These are phyloP conservation scores for Coenonympha glycerion DNA, from an alignment of 2,888 invertebrate species.

Conservation along the genomic window DNA sequence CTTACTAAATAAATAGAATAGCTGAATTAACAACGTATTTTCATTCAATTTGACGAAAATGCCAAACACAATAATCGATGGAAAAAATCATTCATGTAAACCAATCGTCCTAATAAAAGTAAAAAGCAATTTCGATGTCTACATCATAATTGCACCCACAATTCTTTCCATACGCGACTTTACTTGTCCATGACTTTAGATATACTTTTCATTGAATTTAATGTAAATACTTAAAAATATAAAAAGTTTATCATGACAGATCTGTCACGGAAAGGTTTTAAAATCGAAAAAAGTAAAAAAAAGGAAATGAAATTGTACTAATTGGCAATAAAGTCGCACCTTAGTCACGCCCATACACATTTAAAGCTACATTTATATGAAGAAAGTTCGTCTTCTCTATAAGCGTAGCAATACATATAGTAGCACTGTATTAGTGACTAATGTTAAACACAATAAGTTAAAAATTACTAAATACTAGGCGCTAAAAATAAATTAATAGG, in stretches of 20 bases:
- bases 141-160: not conserved
- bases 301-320: not conserved
- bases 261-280: not conserved
- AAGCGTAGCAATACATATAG: too few species aligned
- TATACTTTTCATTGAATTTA: not conserved
- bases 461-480: too few species aligned
- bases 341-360: not conserved
- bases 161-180: not conserved
- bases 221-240: not conserved
- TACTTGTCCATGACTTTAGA: not conserved
- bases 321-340: slow-evolving; percentile 9
- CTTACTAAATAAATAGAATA: too few species aligned
- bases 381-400: not conserved
- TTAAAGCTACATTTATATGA: not conserved
- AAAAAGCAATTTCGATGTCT: not conserved
- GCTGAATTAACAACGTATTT: too few species aligned
- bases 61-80: too few species aligned
- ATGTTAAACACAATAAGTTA: too few species aligned
- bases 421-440: too few species aligned
- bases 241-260: not conserved
- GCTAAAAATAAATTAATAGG: too few species aligned
- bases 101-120: not conserved
- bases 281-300: not conserved
- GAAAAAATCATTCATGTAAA: too few species aligned
- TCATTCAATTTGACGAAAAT: too few species aligned